Percentiles rank a stretch among this genome's conserved stretches.
These are phyloP conservation scores for Rhinichthys klamathensis DNA, from an alignment of 2,113 vertebrate genomes.

Conservation along the genomic window DNA sequence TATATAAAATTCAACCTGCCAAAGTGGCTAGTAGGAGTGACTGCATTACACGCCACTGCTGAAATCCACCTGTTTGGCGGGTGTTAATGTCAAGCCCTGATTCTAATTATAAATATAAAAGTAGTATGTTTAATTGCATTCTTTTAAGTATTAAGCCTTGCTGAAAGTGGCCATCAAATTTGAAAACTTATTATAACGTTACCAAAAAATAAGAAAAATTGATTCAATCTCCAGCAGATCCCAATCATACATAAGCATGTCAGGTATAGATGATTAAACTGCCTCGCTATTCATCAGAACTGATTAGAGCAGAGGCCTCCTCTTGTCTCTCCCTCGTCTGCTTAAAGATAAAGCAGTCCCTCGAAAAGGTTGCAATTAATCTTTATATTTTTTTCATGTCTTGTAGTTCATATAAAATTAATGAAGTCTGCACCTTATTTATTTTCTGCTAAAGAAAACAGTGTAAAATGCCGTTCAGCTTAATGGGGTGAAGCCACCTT, in stretches of 20 bases:
- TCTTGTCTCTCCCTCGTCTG: slow-evolving; percentile 65
- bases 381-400: slow-evolving; percentile 71
- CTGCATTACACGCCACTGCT: too few species aligned
- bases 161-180: slow-evolving; percentile 9
- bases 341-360: slow-evolving; percentile 67
- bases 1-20: too few species aligned
- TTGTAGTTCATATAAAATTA: slow-evolving; percentile 66
- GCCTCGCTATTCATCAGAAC: slow-evolving; percentile 56
- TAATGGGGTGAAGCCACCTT: slow-evolving; percentile 69
- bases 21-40: too few species aligned
- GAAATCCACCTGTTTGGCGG: too few species aligned
- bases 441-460: slow-evolving; percentile 41
- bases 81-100: too few species aligned
- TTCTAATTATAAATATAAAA: too few species aligned
- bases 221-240: not conserved
- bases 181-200: slow-evolving; percentile 1
- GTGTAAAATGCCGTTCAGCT: slow-evolving; percentile 47
- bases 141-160: slow-evolving; percentile 11
- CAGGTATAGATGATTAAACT: slow-evolving; percentile 63
- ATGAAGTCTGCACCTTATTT: slow-evolving; percentile 62
- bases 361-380: slow-evolving; percentile 76
- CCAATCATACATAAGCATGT: slow-evolving; percentile 67
- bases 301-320: slow-evolving; percentile 52
- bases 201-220: not conserved
- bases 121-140: not conserved